These are phyloP conservation scores for Miniopterus natalensis DNA, from an alignment of 2,113 vertebrate species.

Conservation along the genomic window DNA sequence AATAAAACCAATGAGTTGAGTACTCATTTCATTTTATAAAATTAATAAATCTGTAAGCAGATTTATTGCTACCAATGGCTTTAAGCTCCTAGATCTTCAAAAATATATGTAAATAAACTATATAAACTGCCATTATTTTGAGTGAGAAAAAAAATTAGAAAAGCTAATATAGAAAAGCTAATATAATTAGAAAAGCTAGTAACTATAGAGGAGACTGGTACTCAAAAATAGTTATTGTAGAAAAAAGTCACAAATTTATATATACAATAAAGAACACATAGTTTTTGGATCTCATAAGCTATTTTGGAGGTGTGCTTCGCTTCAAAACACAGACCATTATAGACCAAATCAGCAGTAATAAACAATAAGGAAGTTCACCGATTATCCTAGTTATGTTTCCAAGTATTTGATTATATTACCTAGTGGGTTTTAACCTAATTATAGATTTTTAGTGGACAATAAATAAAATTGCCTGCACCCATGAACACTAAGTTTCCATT, in stretches of 20 bases:
- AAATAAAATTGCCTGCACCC: background rate
- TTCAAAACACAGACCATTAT: background rate
- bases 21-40: slow-evolving; percentile 42
- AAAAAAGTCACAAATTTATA: slow-evolving; percentile 48
- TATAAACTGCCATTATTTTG: background rate
- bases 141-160: slow-evolving; percentile 45
- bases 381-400: background rate
- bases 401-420: slow-evolving; percentile 9
- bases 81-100: slow-evolving; percentile 35
- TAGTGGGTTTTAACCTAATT: background rate
- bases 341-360: background rate
- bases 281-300: background rate
- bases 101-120: background rate
- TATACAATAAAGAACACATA: background rate
- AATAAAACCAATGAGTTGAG: slow-evolving; percentile 3
- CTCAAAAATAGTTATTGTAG: slow-evolving; percentile 34
- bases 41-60: background rate
- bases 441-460: background rate
- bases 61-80: slow-evolving; percentile 3
- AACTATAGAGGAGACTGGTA: background rate
- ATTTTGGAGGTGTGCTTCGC: slow-evolving; percentile 37
- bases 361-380: background rate
- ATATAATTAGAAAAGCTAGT: slow-evolving; percentile 36
- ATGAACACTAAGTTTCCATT: slow-evolving; percentile 29
- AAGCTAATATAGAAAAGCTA: background rate